Evolutionary conservation across 1,140 invertebrate species (phyloP).

Genomic region (Epicauta chinensis): DNA sequence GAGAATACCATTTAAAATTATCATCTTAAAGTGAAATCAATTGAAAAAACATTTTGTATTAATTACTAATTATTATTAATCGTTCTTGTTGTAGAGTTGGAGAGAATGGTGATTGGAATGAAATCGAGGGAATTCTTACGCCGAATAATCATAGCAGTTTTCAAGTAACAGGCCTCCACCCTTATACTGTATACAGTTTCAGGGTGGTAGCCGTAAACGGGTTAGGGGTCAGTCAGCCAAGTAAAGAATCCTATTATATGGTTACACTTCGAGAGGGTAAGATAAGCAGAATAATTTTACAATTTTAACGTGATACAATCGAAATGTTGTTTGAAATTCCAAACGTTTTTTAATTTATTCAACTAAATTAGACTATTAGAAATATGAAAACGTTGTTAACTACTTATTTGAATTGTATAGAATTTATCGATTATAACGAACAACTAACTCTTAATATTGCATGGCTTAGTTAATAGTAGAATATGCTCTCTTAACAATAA

Average conservation of each 20-base stretch:
- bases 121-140: constrained; percentile 56
- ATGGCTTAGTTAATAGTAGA: constrained; percentile 4
- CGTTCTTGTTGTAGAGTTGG: constrained; percentile 52
- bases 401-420: constrained; percentile 7
- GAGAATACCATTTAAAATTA: too few species aligned
- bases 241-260: constrained; percentile 69
- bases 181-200: constrained; percentile 73
- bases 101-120: constrained; percentile 60
- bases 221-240: constrained; percentile 61
- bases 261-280: constrained; percentile 68
- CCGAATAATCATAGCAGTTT: constrained; percentile 59
- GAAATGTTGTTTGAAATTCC: too few species aligned
- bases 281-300: constrained; percentile 13
- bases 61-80: background rate
- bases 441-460: background rate
- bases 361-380: too few species aligned
- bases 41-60: background rate
- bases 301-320: too few species aligned
- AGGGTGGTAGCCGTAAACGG: constrained; percentile 64
- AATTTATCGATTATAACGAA: background rate
- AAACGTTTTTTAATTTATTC: too few species aligned
- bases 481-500: constrained; percentile 8
- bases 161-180: constrained; percentile 57
- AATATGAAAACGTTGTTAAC: too few species aligned
- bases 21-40: too few species aligned